Evolutionary conservation across 2,797 vertebrate genomes (phyloP), one percentile per base, ranked within the genome.

Genomic region (Clarias platycephalus): DNA sequence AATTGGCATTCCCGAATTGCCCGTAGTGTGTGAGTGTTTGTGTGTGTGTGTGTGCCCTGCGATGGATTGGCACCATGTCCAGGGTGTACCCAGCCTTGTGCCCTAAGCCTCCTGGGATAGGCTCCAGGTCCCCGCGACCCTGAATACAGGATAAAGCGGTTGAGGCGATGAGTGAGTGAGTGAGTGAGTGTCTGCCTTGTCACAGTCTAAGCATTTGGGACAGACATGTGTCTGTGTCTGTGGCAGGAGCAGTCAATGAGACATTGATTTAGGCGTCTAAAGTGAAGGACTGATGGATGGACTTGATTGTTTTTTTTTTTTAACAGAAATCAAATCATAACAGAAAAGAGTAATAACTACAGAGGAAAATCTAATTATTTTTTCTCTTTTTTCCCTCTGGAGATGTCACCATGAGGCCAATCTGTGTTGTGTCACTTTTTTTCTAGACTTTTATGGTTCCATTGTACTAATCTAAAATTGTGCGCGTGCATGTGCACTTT

Each of bases 201-300:
- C 93, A 93, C 85, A 79, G 31, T 55, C 71, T 77, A 9, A 60
- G 53, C 85, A 67, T 57, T 49, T 26, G 87, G 92, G 92, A 93
- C 90, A 85, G 92, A 93, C 92, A 87, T 89, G 89, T 93, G 92
- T 92, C 90, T 88, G 90, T 90, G 92, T 92, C 91, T 89, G 89
- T 88, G 90, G 90, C 89, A 87, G 90, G 88, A 87, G 81, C 88
- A 92, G 91, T 91, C 93, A 94, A 92, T 93, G 92, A 93, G 91
- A 87, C 92, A 94, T 93, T 93, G 93, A 95, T 94, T 91, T 89
- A 90, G 89, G 90, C 87, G 89, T 93, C 90, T 90, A 86, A 88
- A 88, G 92, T 90, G 91, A 88, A 90, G 87, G 37, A 3, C 83
- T 94, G 93, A 94, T 93, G 91, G 91, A 94, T 94, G 91, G 88